A percentile compares a stretch with the other conserved stretches of the same genome.
phyloP scores from a whole-genome alignment of 2,797 vertebrate genomes.

The Iguana delicatissima region DNA sequence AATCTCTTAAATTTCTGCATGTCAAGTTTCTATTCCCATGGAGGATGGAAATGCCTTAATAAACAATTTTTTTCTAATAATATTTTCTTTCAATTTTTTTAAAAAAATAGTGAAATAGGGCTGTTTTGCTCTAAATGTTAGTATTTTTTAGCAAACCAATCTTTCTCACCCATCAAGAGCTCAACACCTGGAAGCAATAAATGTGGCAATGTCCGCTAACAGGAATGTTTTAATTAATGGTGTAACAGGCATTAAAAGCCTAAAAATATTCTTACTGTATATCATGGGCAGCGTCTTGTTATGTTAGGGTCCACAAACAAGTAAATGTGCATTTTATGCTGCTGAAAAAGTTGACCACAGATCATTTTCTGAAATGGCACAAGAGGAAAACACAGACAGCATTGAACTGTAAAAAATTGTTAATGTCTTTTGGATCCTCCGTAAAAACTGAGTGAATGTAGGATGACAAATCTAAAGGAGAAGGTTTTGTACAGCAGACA shows the following conservation, averaged over 20 bases:
- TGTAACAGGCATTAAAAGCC: neutral
- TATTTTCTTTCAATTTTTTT: slow-evolving; percentile 1
- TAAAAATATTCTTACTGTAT: neutral
- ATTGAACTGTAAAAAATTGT: neutral
- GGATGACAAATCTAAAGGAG: neutral
- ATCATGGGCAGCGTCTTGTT: neutral
- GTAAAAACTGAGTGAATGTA: neutral
- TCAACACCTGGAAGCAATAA: neutral
- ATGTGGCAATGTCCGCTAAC: neutral
- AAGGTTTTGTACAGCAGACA: no score
- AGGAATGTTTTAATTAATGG: slow-evolving; percentile 7
- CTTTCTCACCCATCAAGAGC: neutral
- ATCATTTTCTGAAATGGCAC: neutral
- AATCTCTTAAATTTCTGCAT: neutral
- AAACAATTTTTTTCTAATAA: neutral
- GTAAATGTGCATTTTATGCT: neutral
- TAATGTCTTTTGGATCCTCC: neutral
- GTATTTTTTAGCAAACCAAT: no score
- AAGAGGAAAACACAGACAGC: neutral
- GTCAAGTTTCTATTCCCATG: neutral
- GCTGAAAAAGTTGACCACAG: neutral
- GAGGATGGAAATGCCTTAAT: neutral
- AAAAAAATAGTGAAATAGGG: neutral
- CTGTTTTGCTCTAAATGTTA: neutral
- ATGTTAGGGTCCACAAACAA: neutral